Percentiles rank a stretch among this genome's conserved stretches.
phyloP scores from a whole-genome alignment of 2,113 vertebrate genomes.

The Microtus ochrogaster region DNA sequence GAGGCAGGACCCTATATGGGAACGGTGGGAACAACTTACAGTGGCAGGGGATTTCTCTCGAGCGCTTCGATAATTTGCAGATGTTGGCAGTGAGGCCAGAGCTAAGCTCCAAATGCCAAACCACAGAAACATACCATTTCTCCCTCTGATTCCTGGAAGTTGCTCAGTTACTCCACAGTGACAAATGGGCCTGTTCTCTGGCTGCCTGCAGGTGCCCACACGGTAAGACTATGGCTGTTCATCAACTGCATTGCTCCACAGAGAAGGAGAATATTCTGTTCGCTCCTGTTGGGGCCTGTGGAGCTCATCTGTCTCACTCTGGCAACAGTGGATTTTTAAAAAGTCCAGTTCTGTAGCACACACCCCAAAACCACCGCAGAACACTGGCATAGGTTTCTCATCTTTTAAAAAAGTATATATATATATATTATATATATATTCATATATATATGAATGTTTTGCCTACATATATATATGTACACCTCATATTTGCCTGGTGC shows the following conservation, averaged over 20 bases:
- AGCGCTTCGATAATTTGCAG: constrained; percentile 86
- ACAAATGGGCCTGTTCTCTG: background rate
- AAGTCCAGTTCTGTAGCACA: background rate
- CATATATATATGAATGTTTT: background rate
- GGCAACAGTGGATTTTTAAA: background rate
- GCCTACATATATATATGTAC: background rate
- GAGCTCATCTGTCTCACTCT: background rate
- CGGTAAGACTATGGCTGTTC: rapidly evolving
- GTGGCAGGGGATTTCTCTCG: constrained; percentile 34
- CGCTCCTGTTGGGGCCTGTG: background rate
- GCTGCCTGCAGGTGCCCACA: background rate
- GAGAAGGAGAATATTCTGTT: background rate
- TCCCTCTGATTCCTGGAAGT: constrained; percentile 87
- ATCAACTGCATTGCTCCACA: rapidly evolving
- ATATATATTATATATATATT: too few species aligned
- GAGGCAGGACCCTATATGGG: constrained; percentile 65
- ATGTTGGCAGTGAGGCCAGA: constrained; percentile 84
- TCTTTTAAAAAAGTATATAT: background rate
- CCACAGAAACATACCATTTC: constrained; percentile 86
- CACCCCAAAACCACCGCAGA: rapidly evolving
- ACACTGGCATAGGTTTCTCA: background rate
- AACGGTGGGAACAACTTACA: constrained; percentile 70
- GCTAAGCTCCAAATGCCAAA: constrained; percentile 82
- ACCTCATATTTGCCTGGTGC: background rate
- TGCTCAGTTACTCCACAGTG: constrained; percentile 46